Base-by-base conservation (phyloP, 2,888 invertebrate species). In the Onthophagus sagittarius region DNA sequence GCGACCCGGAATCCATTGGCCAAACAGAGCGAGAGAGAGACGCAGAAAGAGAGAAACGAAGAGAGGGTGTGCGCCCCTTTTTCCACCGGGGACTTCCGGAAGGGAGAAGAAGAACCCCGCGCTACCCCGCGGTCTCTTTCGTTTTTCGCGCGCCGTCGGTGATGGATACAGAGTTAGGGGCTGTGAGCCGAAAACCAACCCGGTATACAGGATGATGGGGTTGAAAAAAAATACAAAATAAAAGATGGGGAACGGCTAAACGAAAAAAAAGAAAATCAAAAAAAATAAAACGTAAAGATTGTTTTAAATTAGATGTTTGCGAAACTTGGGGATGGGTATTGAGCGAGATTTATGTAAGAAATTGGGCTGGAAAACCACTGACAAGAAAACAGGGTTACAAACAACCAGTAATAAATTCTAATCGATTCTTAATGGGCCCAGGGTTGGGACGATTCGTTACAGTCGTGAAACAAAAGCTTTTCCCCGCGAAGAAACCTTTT, bases 31-130 rank as follows among this genome's bases (percentile, higher is more conserved):
- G 83, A 85, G 86, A 76, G 79, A 85, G 80, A 78, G 79, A n/a
- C n/a, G 85, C 83, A 86, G 87, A 88, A 88, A 88, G 89, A 88
- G 87, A 87, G 88, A 87, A 88, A n/a, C n/a, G n/a, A n/a, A 88
- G 88, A 88, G 87, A 87, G 88, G 87, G 88, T 87, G 87, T 84
- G 87, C 84, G 78, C 88, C 87, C 85, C 82, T 83, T 80, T 77
- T 72, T 78, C n/a, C 67, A 6, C 67, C 13, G 23, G 23, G 14
- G 14, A 63, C 4, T 32, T 23, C 77, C 77, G 77, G 75, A 87
- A 87, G 88, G 88, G 88, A 87, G 87, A 87, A 87, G 87, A 87
- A 86, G 87, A 53, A 11, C 39, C 39, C 39, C 33, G 33, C 33
- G 33, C 33, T n/a, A n/a, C n/a, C 33, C 33, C 39, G 39, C 39